A percentile compares a stretch with the other conserved stretches of the same genome.
Conservation (phyloP, 2,888 invertebrate species). For the Chrysolina americana region DNA sequence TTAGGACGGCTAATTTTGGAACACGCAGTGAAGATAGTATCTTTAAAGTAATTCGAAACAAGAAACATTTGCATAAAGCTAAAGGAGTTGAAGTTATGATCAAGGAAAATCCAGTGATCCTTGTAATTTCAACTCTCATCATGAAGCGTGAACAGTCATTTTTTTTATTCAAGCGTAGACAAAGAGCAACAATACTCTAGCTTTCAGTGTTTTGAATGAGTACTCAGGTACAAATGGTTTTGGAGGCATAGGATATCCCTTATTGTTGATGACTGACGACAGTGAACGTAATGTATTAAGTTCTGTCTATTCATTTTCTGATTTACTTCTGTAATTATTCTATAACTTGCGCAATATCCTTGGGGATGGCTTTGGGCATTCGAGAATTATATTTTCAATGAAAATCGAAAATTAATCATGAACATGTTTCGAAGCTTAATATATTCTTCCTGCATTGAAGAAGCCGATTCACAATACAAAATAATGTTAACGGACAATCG, state of each 20-base stretch:
- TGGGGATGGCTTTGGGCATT: constrained; percentile 21
- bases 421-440: constrained; percentile 16
- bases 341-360: constrained; percentile 16
- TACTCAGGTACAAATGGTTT: constrained; percentile 11
- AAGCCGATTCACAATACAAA: constrained; percentile 18
- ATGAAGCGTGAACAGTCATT: constrained; percentile 6
- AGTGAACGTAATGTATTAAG: constrained; percentile 17
- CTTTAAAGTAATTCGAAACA: neutral
- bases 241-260: constrained; percentile 24
- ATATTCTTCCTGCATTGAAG: constrained; percentile 22
- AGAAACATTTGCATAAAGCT: neutral
- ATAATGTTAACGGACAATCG: neutral
- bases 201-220: constrained; percentile 25
- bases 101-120: neutral
- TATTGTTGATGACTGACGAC: constrained; percentile 24
- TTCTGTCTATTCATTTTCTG: neutral
- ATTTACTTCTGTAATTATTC: constrained; percentile 17
- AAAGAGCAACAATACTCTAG: constrained; percentile 20
- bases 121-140: constrained; percentile 1
- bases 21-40: no score
- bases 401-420: constrained; percentile 8
- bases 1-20: no score
- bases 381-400: constrained; percentile 3
- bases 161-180: constrained; percentile 22
- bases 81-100: constrained; percentile 14